Evolutionary conservation across 2,888 invertebrate species (phyloP).

Genomic region (Lepetodrilus schrolli): DNA sequence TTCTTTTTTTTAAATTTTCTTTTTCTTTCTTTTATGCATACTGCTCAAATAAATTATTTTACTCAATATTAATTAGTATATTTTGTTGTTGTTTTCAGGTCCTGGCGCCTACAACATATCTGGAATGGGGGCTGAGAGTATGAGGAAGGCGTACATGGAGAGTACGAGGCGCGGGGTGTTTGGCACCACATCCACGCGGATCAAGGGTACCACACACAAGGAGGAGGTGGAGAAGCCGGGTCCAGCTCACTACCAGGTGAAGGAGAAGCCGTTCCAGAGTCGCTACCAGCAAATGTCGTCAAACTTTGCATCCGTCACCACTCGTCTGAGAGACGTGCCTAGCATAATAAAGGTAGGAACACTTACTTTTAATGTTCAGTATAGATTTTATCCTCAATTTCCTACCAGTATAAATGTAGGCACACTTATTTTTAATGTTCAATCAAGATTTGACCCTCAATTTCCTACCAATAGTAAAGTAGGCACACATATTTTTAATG

Average conservation of each 20-base stretch:
- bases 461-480: neutral
- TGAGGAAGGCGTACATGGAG: conserved; percentile 74
- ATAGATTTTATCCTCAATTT: neutral
- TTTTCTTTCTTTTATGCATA: no score
- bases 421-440: neutral
- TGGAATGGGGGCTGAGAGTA: conserved; percentile 74
- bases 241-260: conserved; percentile 70
- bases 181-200: conserved; percentile 71
- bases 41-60: no score
- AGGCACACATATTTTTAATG: neutral
- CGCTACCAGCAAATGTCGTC: conserved; percentile 69
- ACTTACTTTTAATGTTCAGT: neutral
- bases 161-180: conserved; percentile 74
- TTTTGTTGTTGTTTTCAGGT: no score
- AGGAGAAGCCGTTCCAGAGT: conserved; percentile 64
- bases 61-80: neutral
- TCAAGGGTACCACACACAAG: conserved; percentile 61
- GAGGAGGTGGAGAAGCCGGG: conserved; percentile 71
- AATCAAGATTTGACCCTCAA: neutral
- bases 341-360: conserved; percentile 52
- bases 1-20: no score
- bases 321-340: conserved; percentile 56
- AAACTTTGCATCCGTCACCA: conserved; percentile 72
- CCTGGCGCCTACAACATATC: conserved; percentile 73
- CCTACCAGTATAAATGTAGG: neutral